A percentile compares a stretch with the other conserved stretches of the same genome.
These are phyloP conservation scores for Yponomeuta cagnagella DNA, from an alignment of 2,888 invertebrate species.

Conservation along the genomic window DNA sequence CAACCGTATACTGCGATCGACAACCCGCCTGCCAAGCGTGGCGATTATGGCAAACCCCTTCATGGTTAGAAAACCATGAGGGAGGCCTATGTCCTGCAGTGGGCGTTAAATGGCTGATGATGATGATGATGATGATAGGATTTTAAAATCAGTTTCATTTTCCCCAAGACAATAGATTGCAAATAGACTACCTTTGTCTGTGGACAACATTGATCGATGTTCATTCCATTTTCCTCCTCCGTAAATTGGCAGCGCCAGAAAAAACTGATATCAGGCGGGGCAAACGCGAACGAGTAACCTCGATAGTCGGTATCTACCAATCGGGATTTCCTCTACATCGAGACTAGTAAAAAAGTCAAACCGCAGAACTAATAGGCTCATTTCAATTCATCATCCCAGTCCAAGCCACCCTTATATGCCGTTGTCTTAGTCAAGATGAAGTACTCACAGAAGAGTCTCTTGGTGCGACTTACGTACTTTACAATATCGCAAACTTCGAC, in stretches of 20 bases:
- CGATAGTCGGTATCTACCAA: not conserved
- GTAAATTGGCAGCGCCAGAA: not conserved
- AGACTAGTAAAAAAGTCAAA: not conserved
- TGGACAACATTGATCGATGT: not conserved
- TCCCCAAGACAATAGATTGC: too few species aligned
- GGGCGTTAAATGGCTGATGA: too few species aligned
- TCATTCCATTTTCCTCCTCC: not conserved
- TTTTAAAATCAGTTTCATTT: too few species aligned
- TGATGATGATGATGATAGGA: too few species aligned
- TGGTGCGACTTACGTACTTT: too few species aligned
- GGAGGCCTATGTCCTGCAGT: too few species aligned
- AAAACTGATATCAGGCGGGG: not conserved
- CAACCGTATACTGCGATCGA: too few species aligned
- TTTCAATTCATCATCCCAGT: conserved; percentile 2
- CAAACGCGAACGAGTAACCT: not conserved
- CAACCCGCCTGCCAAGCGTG: too few species aligned
- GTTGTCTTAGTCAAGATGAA: conserved; percentile 22
- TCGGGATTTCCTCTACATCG: not conserved
- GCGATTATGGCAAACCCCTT: too few species aligned
- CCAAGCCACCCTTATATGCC: not conserved
- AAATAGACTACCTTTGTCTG: not conserved
- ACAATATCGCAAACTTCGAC: too few species aligned
- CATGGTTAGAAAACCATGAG: too few species aligned
- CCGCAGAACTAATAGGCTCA: conserved; percentile 6
- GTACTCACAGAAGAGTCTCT: not conserved